phyloP scores from a whole-genome alignment of 2,888 invertebrate genomes.

The Acronicta leporina region DNA sequence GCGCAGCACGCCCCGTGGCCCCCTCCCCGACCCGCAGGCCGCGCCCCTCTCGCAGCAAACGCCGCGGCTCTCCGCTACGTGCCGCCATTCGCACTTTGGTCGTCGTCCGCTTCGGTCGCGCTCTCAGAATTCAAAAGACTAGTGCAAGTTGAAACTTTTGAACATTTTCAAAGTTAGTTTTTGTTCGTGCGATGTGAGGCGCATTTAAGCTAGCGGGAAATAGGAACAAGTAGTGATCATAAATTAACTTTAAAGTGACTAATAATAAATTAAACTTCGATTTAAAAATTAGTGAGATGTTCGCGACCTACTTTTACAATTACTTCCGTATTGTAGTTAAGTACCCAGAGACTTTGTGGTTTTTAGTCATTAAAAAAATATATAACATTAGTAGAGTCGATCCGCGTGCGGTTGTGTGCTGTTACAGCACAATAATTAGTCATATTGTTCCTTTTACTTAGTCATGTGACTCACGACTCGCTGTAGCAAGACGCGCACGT shows the following conservation, averaged over 20 bases:
- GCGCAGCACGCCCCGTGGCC: constrained; percentile 76
- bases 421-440: constrained; percentile 55
- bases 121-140: constrained; percentile 59
- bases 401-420: constrained; percentile 56
- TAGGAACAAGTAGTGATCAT: constrained; percentile 66
- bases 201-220: constrained; percentile 51
- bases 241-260: constrained; percentile 66
- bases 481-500: constrained; percentile 50
- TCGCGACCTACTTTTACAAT: constrained; percentile 81
- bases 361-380: constrained; percentile 57
- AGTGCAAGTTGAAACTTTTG: constrained; percentile 76
- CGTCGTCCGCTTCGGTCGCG: constrained; percentile 75
- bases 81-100: constrained; percentile 84
- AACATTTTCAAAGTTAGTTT: constrained; percentile 66
- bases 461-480: constrained; percentile 71
- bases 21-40: constrained; percentile 56
- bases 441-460: constrained; percentile 67
- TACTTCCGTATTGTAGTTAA: constrained; percentile 80
- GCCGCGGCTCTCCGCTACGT: constrained; percentile 75
- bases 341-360: constrained; percentile 70
- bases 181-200: constrained; percentile 56
- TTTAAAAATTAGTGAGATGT: constrained; percentile 69
- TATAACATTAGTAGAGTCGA: constrained; percentile 51
- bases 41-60: constrained; percentile 71
- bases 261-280: constrained; percentile 47